Evolutionary conservation across 1,140 invertebrate species (phyloP).

Genomic region (Drosophila jambulina): DNA sequence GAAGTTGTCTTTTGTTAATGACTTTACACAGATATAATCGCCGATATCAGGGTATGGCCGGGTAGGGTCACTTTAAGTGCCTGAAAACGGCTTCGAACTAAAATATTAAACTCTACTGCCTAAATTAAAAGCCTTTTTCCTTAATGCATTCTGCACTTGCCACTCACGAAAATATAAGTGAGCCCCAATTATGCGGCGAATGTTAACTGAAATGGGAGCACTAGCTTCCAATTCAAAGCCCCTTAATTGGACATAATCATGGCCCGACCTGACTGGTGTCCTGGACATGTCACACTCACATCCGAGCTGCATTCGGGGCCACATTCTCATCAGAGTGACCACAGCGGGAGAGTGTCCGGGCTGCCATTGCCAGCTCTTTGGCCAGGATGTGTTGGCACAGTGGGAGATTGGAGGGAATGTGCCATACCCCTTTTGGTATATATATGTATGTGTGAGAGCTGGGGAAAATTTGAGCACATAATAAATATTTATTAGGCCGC

Average conservation of each 20-base stretch:
- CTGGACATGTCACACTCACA: slow-evolving; percentile 34
- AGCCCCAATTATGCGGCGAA: slow-evolving; percentile 7
- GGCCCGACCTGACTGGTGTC: slow-evolving; percentile 19
- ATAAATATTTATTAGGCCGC: slow-evolving; percentile 78
- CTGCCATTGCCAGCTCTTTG: slow-evolving; percentile 27
- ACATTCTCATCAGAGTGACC: slow-evolving; percentile 16
- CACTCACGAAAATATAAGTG: neutral
- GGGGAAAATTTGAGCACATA: slow-evolving; percentile 38
- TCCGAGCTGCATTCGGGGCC: slow-evolving; percentile 30
- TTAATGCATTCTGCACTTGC: neutral
- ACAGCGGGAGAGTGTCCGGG: slow-evolving; percentile 10
- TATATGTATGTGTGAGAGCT: slow-evolving; percentile 4
- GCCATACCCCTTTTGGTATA: slow-evolving; percentile 16
- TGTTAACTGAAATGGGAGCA: slow-evolving; percentile 4
- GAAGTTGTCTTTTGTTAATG: slow-evolving; percentile 9
- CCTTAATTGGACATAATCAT: slow-evolving; percentile 48
- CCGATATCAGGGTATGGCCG: neutral
- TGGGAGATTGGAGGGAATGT: neutral
- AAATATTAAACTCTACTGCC: neutral
- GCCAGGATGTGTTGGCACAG: slow-evolving; percentile 27
- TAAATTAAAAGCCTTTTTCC: neutral
- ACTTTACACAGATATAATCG: slow-evolving; percentile 13
- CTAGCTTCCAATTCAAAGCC: slow-evolving; percentile 32
- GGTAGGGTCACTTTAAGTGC: neutral
- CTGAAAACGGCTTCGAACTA: neutral